Conservation (phyloP, 2,113 vertebrate genomes). For the Brevimyrus niger region DNA sequence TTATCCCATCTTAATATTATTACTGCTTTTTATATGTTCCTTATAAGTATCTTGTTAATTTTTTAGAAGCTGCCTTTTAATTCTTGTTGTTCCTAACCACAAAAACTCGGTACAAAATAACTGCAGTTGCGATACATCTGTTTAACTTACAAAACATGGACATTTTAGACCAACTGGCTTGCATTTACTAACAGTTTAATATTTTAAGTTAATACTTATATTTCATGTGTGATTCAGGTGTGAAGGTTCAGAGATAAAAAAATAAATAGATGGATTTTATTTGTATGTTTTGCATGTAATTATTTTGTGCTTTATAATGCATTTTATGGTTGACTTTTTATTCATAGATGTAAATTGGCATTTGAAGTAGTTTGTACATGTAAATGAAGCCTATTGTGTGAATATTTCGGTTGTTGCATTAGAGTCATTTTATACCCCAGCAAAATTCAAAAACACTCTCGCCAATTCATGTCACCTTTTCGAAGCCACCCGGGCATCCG, state of each 20-base stretch:
- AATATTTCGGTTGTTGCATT: background rate
- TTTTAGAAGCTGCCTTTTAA: background rate
- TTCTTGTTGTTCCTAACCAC: background rate
- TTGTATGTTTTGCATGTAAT: background rate
- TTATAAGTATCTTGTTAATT: background rate
- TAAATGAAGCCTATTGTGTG: background rate
- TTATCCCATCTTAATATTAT: background rate
- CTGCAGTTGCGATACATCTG: background rate
- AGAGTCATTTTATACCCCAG: background rate
- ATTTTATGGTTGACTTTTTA: background rate
- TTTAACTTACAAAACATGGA: background rate
- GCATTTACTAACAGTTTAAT: background rate
- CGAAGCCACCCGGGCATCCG: background rate
- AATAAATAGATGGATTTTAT: background rate
- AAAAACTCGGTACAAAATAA: background rate
- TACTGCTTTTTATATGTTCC: background rate
- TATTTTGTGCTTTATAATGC: background rate
- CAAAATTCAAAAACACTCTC: background rate
- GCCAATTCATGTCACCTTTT: background rate
- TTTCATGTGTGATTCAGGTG: background rate
- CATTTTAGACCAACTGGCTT: background rate
- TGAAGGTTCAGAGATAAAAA: background rate
- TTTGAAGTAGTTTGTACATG: background rate
- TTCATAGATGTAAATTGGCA: background rate
- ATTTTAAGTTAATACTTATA: background rate